Evolutionary conservation across 1,140 invertebrate species (phyloP), one percentile per base, ranked within the genome.

Genomic region (Euura saliciscinereae): DNA sequence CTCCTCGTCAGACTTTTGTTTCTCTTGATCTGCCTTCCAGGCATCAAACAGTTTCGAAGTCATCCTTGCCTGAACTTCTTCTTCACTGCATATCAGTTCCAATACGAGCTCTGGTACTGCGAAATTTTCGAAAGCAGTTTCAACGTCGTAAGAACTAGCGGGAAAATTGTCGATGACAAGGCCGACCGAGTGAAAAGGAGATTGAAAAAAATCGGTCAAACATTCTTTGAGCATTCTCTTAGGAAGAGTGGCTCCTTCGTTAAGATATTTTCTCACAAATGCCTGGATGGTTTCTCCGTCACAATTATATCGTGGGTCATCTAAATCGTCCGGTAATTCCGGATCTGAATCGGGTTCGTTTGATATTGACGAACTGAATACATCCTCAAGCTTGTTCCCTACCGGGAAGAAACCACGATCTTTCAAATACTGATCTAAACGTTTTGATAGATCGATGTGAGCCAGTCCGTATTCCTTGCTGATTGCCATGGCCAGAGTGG

Each of bases 91-190:
- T 70, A 83, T 77, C 51, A 90, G 75, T 75, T 88, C 83, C 46
- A 92, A 81, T 2, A 91, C 76, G 66, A 90, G 69, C 78, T 92
- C 90, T 8, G 91, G 91, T 44, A 91, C 86, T 44, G 85, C 78
- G 78, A 80, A 88, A 75, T 83, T 76, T 42, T 81, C 64, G 28
- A 86, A 46, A 84, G 90, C 89, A 43, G 85, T 80, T 67, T 89
- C 84, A 6, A 89, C 77, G 80, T 91, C 90, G 69, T 77, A 76
- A 7, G 83, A 76, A 45, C 85, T 79, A 75, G 84, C 88, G 10
- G 91, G 91, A 82, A 89, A 91, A 66, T 87, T 88, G 78, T 91
- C 88, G 44, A 92, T 75, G n/a, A 91, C 82, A 76, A 90, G 80
- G 42, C 90, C 90, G 44, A 73, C 80, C n/a, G 69, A 72, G 65